Evolutionary conservation across 2,113 vertebrate genomes (phyloP), one percentile per base, ranked within the genome.

Genomic region (Actenoides lindsayi): DNA sequence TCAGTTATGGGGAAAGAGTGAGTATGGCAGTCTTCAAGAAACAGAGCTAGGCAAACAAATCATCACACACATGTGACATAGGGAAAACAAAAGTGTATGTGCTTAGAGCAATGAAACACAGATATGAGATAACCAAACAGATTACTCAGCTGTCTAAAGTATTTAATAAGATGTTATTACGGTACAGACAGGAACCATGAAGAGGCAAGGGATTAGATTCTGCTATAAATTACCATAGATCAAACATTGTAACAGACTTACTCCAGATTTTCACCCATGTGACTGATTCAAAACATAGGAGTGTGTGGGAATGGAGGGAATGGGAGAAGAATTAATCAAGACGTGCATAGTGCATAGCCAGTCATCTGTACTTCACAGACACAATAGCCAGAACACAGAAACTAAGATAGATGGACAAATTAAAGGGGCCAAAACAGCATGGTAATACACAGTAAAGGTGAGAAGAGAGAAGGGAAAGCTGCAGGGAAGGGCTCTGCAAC

Each of bases 11-110:
- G 39, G 24, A 44, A 82, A 62, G 35, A 60, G 19, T 28, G 20
- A 92, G 21, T 24, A 44, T 14, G 30, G 12, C 53, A 79, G 24
- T 60, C 65, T 13, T 75, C 28, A 87, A 75, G 56, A 71, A 74
- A 64, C 30, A 91, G 35, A 46, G 16, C 1, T 11, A 63, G 62
- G 48, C 57, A 79, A 93, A 60, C 25, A 82, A 91, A 87, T 20
- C 2, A 8, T 46, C 46, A 44, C 14, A 20, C 28, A 25, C 28
- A 25, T 6, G 35, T 90, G 79, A 76, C 10, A 5, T 2, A 2
- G 31, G 17, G 14, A 60, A 93, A 92, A 91, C 57, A 93, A 93
- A 91, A 90, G 30, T 78, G 42, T 48, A 20, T 33, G 56, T 25
- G 14, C 65, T 84, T 41, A 16, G 7, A 87, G 48, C 16, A 19